Evolutionary conservation across 1,140 invertebrate species (phyloP), one percentile per base, ranked within the genome.

Genomic region (Drosophila sucinea): DNA sequence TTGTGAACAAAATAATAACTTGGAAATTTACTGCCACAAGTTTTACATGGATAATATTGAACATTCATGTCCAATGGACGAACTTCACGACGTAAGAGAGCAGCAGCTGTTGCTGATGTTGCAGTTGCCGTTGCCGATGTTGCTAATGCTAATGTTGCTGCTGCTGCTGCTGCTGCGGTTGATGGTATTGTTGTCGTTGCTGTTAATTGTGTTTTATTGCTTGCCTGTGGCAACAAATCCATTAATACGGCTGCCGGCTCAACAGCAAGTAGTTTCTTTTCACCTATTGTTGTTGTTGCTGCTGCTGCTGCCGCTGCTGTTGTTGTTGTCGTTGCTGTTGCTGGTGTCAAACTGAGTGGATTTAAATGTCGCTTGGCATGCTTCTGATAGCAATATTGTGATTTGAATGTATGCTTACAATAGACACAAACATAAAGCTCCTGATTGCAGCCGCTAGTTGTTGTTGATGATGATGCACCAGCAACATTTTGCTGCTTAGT

Each of bases 1-100:
- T 98, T 98, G 90, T 98, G 97, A 3, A 98, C 97, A 93, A 98
- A 98, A 91, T 98, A 98, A 87, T 98, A 98, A 76, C 96, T 97
- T 0, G 97, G 97, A 89, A 98, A 98, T 92, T 97, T 98, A 87
- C 95, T 96, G 27, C 97, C 97, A 92, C 97, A 98, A 0, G 96
- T 97, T 92, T 98, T 98, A 92, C 97, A 98, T 0, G 97, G 97
- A 92, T 97, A 98, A 93, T 97, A 98, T 91, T 98, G 97, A 0
- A 97, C 95, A 79, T 97, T 96, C 89, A 97, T 94, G 77, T 97
- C 96, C 23, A 96, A 84, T 0, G 95, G 92, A 61, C 94, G 93
- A 2, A 95, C 94, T 73, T 94, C 94, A 8, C 94, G 92, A 11
- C 90, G 78, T 57, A 91, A 29, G 60, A 91, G 32, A 7, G 32